These are phyloP conservation scores for Ctena decussata DNA, from an alignment of 2,888 invertebrate species.

Conservation along the genomic window DNA sequence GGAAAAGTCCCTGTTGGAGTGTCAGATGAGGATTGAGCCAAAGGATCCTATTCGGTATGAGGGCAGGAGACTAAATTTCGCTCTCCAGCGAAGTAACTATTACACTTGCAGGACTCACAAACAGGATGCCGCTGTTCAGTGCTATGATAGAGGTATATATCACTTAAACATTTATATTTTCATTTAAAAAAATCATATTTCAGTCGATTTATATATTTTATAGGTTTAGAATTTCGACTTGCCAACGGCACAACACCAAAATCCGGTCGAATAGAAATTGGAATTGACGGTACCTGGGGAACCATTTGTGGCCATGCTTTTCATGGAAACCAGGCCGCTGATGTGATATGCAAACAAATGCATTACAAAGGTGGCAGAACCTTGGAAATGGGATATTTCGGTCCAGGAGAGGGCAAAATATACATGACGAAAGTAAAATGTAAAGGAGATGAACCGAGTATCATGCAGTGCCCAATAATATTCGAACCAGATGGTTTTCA, in stretches of 20 bases:
- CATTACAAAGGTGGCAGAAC: conserved; percentile 75
- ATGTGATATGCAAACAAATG: conserved; percentile 87
- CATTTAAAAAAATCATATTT: too few species aligned
- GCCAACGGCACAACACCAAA: conserved; percentile 50
- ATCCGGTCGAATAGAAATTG: conserved; percentile 89
- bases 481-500: conserved; percentile 12
- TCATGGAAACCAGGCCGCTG: conserved; percentile 90
- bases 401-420: conserved; percentile 76
- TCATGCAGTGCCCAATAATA: conserved; percentile 73
- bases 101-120: conserved; percentile 70
- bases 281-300: conserved; percentile 91
- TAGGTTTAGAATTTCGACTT: conserved; percentile 53
- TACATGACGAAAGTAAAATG: conserved; percentile 78
- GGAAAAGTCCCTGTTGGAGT: conserved; percentile 76
- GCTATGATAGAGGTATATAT: conserved; percentile 70
- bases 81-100: conserved; percentile 55
- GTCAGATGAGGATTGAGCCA: conserved; percentile 72
- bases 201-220: neutral
- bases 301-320: conserved; percentile 91
- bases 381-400: conserved; percentile 62
- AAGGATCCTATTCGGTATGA: conserved; percentile 54
- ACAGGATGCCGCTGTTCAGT: conserved; percentile 74
- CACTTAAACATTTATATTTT: neutral
- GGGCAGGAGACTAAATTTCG: conserved; percentile 48
- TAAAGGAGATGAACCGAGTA: conserved; percentile 69